Evolutionary conservation across 2,888 invertebrate species (phyloP).

Genomic region (Toxonevra muliebris): DNA sequence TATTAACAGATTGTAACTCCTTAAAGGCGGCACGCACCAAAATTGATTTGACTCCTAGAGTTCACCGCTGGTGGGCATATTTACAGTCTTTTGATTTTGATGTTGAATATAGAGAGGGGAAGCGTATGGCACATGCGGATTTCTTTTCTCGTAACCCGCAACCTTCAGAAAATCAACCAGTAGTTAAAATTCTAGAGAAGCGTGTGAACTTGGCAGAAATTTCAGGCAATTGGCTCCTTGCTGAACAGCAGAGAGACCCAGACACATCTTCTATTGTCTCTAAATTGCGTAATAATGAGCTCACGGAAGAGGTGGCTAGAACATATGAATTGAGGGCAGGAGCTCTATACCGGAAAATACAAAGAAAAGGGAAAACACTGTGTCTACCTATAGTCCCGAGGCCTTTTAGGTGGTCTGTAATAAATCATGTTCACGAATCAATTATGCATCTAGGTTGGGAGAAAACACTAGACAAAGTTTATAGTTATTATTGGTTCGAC

Average conservation of each 20-base stretch:
- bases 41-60: slow-evolving; percentile 30
- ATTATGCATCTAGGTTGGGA: slow-evolving; percentile 35
- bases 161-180: background rate
- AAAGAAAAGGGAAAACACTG: slow-evolving; percentile 36
- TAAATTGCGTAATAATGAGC: slow-evolving; percentile 15
- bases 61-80: slow-evolving; percentile 33
- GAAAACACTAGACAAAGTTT: slow-evolving; percentile 37
- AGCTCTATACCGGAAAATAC: slow-evolving; percentile 33
- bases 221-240: slow-evolving; percentile 22
- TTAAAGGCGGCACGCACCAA: slow-evolving; percentile 21
- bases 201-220: slow-evolving; percentile 22
- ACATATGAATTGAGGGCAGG: slow-evolving; percentile 20
- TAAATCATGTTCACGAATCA: slow-evolving; percentile 34
- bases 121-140: slow-evolving; percentile 33
- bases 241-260: slow-evolving; percentile 19
- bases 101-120: slow-evolving; percentile 34
- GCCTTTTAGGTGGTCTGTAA: slow-evolving; percentile 33
- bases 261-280: slow-evolving; percentile 12
- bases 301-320: slow-evolving; percentile 15
- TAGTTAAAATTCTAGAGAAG: background rate
- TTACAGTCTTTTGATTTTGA: slow-evolving; percentile 35
- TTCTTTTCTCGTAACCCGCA: slow-evolving; percentile 28
- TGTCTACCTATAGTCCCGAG: slow-evolving; percentile 36
- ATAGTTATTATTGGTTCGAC: slow-evolving; percentile 34
- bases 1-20: slow-evolving; percentile 32